phyloP scores from a whole-genome alignment of 2,888 invertebrate species.

The Scrobipalpa atriplicella region DNA sequence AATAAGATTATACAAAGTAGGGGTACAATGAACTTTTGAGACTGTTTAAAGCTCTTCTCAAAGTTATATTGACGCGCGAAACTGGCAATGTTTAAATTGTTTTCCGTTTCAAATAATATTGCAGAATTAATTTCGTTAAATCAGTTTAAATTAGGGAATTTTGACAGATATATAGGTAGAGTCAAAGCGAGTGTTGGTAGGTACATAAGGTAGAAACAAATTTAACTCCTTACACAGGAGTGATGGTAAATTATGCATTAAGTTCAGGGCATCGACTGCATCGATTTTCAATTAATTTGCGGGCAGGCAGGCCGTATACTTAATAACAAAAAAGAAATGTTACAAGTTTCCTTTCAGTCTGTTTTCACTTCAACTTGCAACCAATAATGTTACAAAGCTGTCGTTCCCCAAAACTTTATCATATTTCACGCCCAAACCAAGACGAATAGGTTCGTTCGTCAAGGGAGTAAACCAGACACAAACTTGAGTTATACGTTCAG shows the following conservation, averaged over 20 bases:
- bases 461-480: neutral
- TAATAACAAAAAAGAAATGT: too few relatives aligned
- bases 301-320: too few relatives aligned
- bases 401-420: neutral
- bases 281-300: too few relatives aligned
- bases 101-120: neutral
- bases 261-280: too few relatives aligned
- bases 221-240: too few relatives aligned
- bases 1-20: constrained; percentile 22
- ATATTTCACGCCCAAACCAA: neutral
- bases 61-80: constrained; percentile 8
- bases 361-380: neutral
- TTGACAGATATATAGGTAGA: too few relatives aligned
- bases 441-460: neutral
- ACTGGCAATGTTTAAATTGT: neutral
- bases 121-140: neutral
- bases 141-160: too few relatives aligned
- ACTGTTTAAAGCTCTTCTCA: neutral
- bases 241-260: too few relatives aligned
- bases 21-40: neutral
- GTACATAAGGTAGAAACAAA: too few relatives aligned
- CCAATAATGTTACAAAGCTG: neutral
- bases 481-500: constrained; percentile 6
- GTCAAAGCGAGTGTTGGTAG: too few relatives aligned
- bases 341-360: too few relatives aligned